phyloP scores from a whole-genome alignment of 2,113 vertebrate genomes.

The Polypterus bichir region DNA sequence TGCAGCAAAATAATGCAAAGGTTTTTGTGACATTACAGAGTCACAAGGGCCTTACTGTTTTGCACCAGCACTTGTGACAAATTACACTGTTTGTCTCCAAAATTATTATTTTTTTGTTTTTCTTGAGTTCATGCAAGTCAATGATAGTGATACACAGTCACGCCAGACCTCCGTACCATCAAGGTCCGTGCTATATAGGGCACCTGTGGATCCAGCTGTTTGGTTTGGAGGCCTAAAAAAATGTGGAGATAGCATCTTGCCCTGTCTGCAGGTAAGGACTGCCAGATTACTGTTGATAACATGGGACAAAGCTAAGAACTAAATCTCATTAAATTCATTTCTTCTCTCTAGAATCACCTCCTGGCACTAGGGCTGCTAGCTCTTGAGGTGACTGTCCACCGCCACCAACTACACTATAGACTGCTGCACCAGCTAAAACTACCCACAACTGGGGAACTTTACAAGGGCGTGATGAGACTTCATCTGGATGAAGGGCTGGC shows the following conservation, averaged over 20 bases:
- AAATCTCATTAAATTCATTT: neutral
- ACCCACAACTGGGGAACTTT: constrained; percentile 30
- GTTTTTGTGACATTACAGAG: no score
- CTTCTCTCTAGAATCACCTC: constrained; percentile 40
- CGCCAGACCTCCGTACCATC: neutral
- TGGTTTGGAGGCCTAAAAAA: constrained; percentile 42
- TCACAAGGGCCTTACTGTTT: no score
- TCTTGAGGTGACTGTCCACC: constrained; percentile 38
- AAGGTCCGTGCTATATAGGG: constrained; percentile 28
- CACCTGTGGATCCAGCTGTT: constrained; percentile 33
- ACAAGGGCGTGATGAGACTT: constrained; percentile 34
- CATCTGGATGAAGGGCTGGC: constrained; percentile 39
- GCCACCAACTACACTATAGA: constrained; percentile 40
- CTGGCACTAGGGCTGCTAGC: constrained; percentile 40
- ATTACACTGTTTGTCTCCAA: no score
- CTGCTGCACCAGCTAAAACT: constrained; percentile 34
- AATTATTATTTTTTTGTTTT: no score
- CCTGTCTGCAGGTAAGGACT: constrained; percentile 40
- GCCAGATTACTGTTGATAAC: no score
- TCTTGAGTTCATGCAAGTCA: no score
- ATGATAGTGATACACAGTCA: no score
- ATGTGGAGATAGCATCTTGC: constrained; percentile 34
- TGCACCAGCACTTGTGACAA: no score
- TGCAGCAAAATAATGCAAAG: no score
- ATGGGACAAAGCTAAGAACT: no score